Evolutionary conservation across 2,888 invertebrate species (phyloP).

Genomic region (Malacosoma neustria): DNA sequence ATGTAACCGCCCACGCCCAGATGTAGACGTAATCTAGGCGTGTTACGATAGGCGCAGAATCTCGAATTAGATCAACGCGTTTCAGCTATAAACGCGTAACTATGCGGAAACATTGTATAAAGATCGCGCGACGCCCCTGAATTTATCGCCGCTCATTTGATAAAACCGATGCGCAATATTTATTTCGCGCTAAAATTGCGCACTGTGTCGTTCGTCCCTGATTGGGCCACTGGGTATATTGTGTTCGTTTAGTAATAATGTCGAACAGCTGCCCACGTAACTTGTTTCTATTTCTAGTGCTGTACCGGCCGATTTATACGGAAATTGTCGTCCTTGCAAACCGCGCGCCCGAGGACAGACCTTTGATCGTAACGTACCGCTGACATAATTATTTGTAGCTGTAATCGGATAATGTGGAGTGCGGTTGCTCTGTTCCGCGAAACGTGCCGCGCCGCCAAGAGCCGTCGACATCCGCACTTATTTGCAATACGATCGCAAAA

Average conservation of each 20-base stretch:
- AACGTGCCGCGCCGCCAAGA: slow-evolving; percentile 39
- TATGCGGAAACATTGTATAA: slow-evolving; percentile 68
- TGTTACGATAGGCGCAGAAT: slow-evolving; percentile 56
- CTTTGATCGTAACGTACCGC: slow-evolving; percentile 51
- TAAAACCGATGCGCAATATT: slow-evolving; percentile 48
- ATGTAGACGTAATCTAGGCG: slow-evolving; percentile 43
- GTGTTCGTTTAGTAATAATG: slow-evolving; percentile 37
- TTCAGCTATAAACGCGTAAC: slow-evolving; percentile 52
- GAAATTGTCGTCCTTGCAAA: slow-evolving; percentile 39
- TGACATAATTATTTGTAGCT: slow-evolving; percentile 63
- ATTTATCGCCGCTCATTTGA: slow-evolving; percentile 56
- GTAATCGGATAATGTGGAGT: slow-evolving; percentile 49
- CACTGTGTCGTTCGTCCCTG: slow-evolving; percentile 50
- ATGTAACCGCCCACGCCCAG: slow-evolving; percentile 38
- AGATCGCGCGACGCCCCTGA: slow-evolving; percentile 54
- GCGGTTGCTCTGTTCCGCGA: slow-evolving; percentile 46
- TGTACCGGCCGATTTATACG: slow-evolving; percentile 36
- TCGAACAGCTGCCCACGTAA: slow-evolving; percentile 56
- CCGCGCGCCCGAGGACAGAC: slow-evolving; percentile 28
- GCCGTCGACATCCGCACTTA: slow-evolving; percentile 44
- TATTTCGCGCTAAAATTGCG: slow-evolving; percentile 34
- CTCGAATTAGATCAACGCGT: slow-evolving; percentile 58
- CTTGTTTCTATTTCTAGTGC: slow-evolving; percentile 56
- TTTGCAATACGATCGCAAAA: slow-evolving; percentile 43
- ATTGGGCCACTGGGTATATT: slow-evolving; percentile 13